Conservation (phyloP, 1,140 invertebrate species). For the Mycetomoellerius zeteki region DNA sequence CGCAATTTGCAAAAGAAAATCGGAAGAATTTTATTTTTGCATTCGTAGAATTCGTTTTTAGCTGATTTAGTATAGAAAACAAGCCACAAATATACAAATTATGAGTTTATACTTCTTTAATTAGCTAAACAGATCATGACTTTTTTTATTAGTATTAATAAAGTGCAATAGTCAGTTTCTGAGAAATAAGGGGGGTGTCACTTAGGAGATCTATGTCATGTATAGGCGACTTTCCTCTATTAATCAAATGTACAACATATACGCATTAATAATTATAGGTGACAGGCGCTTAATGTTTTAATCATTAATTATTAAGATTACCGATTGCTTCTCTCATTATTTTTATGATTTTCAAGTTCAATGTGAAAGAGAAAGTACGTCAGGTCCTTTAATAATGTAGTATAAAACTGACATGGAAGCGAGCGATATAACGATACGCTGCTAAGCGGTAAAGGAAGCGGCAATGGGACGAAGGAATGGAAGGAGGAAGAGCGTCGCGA, state of each 20-base stretch:
- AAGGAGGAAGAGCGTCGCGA: slow-evolving; percentile 67
- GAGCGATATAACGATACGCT: background rate
- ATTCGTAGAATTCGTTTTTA: too few relatives aligned
- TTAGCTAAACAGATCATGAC: too few relatives aligned
- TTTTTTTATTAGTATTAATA: too few relatives aligned
- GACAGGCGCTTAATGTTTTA: background rate
- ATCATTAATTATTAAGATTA: slow-evolving; percentile 2
- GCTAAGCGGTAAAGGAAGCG: slow-evolving; percentile 1
- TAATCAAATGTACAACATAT: background rate
- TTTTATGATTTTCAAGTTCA: slow-evolving; percentile 2
- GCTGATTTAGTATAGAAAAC: too few relatives aligned
- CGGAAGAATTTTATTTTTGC: too few relatives aligned
- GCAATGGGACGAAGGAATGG: background rate
- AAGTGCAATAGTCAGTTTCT: too few relatives aligned
- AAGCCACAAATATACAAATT: too few relatives aligned
- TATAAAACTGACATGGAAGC: slow-evolving; percentile 3
- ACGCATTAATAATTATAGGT: background rate
- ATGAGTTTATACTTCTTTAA: too few relatives aligned
- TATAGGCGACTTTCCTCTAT: too few relatives aligned
- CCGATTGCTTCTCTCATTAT: background rate
- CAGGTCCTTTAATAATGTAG: slow-evolving; percentile 40
- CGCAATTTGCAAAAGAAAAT: too few relatives aligned
- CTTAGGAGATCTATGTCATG: too few relatives aligned
- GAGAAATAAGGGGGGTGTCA: too few relatives aligned
- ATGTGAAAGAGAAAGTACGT: background rate